Evolutionary conservation across 1,140 invertebrate genomes (phyloP), one percentile per base, ranked within the genome.

Genomic region (Lepidurus apus): DNA sequence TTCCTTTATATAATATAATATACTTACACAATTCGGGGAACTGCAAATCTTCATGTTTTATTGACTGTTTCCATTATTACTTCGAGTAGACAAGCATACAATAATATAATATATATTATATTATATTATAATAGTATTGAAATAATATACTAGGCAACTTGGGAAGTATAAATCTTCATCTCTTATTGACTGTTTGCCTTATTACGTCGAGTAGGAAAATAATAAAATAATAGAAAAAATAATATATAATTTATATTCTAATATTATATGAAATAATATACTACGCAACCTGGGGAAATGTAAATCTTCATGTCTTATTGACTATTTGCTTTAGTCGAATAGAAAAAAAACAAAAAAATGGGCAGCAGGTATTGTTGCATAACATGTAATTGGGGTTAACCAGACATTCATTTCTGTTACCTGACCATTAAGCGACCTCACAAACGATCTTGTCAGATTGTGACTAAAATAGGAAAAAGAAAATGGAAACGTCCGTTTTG

Each of bases 371-470:
- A 65, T 65, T 65, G 53, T 13, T n/a, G 13, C 7, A 3, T 65
- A n/a, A 65, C 5, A 65, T 65, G 21, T 65, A 65, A 21, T 65
- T 65, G 21, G 53, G 53, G 21, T 17, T 65, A 65, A 65, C 53
- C 13, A 65, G 53, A 65, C 53, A 65, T 65, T 65, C 53, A 65
- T 21, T 13, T 21, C 53, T 65, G 53, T 65, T 65, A 65, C 53
- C 53, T 65, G 7, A 65, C 17, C 0, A 65, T 17, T 13, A 65
- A 47, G 4, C 13, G 53, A 65, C 53, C 13, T 34, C 34, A 65
- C 53, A 13, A 21, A 21, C 21, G 5, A 21, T 21, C 17, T 65
- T 65, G 53, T 65, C 53, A 65, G 6, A 65, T 7, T 7, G 8
- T 21, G 34, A 65, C 21, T 3, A 1, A 65, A 65, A 65, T 13